Conservation (phyloP, 2,797 vertebrate species). For the Danio choprae region DNA sequence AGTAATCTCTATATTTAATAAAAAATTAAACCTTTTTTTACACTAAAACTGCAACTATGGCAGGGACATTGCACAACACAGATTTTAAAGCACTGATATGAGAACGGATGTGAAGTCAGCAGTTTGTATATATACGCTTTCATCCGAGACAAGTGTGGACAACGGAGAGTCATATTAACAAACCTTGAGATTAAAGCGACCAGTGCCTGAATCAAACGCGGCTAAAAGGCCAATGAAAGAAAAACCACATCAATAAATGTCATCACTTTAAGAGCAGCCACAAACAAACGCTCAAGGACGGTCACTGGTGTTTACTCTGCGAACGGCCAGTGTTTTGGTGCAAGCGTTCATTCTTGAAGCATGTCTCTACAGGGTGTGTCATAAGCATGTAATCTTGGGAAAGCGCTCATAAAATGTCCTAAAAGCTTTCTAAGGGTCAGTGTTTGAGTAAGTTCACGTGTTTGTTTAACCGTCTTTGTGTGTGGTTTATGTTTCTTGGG, state of each 20-base stretch:
- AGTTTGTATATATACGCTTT: slow-evolving; percentile 21
- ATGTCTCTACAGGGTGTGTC: slow-evolving; percentile 62
- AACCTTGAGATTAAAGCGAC: slow-evolving; percentile 74
- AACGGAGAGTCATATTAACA: slow-evolving; percentile 47
- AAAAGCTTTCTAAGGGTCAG: slow-evolving; percentile 60
- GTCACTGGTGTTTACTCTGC: slow-evolving; percentile 63
- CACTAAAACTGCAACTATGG: not conserved
- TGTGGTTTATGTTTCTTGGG: slow-evolving; percentile 51
- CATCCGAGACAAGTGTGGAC: slow-evolving; percentile 48
- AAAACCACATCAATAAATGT: slow-evolving; percentile 76
- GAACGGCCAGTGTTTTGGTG: slow-evolving; percentile 37
- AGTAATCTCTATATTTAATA: not conserved
- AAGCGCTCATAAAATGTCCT: slow-evolving; percentile 60
- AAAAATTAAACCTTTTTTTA: not conserved
- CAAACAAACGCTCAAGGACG: slow-evolving; percentile 52
- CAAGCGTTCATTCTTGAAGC: slow-evolving; percentile 22
- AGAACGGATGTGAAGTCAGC: slow-evolving; percentile 33
- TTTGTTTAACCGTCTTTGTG: slow-evolving; percentile 64
- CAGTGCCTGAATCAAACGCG: slow-evolving; percentile 70
- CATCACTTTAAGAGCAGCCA: slow-evolving; percentile 65
- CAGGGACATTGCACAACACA: not conserved
- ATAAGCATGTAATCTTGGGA: slow-evolving; percentile 54
- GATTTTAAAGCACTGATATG: not conserved
- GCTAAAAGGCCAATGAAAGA: slow-evolving; percentile 82
- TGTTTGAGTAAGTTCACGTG: slow-evolving; percentile 54